Evolutionary conservation across 2,888 invertebrate genomes (phyloP).

Genomic region (Camponotus fellah): DNA sequence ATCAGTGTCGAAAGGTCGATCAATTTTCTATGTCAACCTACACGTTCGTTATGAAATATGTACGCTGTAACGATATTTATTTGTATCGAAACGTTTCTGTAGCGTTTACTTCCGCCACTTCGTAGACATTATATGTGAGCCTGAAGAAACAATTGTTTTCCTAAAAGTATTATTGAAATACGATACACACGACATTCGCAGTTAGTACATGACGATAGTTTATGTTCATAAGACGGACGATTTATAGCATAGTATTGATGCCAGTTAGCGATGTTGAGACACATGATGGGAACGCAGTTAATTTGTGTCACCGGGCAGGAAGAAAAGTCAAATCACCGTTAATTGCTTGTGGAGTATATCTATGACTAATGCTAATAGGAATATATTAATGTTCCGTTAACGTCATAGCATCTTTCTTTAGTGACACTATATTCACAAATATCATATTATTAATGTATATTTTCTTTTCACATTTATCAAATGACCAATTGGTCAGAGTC

Average conservation of each 20-base stretch:
- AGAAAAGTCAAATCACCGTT: conserved; percentile 50
- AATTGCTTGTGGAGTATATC: conserved; percentile 19
- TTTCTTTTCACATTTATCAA: conserved; percentile 47
- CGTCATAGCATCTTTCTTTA: conserved; percentile 38
- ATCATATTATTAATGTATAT: conserved; percentile 53
- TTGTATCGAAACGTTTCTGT: conserved; percentile 18
- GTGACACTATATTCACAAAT: conserved; percentile 55
- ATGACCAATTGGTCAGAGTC: neutral
- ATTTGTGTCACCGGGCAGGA: conserved; percentile 48
- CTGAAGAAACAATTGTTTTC: conserved; percentile 26
- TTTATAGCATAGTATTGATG: conserved; percentile 47
- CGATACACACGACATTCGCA: neutral
- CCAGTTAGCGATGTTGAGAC: conserved; percentile 30
- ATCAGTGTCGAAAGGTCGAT: conserved; percentile 51
- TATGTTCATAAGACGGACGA: conserved; percentile 30
- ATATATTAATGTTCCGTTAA: conserved; percentile 62
- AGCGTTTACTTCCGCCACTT: conserved; percentile 34
- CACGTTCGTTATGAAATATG: conserved; percentile 44
- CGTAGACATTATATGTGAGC: neutral
- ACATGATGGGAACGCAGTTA: conserved; percentile 40
- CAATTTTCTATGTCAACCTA: conserved; percentile 56
- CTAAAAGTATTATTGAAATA: conserved; percentile 17
- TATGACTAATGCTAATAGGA: conserved; percentile 49
- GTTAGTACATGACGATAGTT: conserved; percentile 32
- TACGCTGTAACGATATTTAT: conserved; percentile 5